Conservation (phyloP, 2,888 invertebrate species). For the Tipula lateralis region DNA sequence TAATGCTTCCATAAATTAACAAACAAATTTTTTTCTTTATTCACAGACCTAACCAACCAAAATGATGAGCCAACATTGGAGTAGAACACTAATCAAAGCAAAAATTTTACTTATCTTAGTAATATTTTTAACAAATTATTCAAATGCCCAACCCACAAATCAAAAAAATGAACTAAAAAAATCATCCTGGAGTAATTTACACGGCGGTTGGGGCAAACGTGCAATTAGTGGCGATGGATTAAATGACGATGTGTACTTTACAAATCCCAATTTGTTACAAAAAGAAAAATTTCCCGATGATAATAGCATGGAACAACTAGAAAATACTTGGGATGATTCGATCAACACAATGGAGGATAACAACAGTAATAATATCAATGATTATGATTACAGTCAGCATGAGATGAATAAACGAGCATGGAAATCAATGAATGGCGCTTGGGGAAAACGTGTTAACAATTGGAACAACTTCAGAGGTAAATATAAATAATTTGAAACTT, state of each 20-base stretch:
- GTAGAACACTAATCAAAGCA: not conserved
- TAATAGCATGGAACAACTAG: not conserved
- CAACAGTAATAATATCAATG: not conserved
- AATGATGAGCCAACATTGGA: slow-evolving; percentile 5
- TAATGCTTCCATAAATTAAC: too few relatives aligned
- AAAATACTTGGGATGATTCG: not conserved
- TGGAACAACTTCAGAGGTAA: slow-evolving; percentile 57
- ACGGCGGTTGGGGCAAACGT: slow-evolving; percentile 68
- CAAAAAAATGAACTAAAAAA: slow-evolving; percentile 46
- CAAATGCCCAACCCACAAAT: slow-evolving; percentile 34
- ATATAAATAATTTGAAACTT: not conserved
- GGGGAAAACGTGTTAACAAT: slow-evolving; percentile 63
- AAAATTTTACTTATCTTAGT: not conserved
- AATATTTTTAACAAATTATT: slow-evolving; percentile 27
- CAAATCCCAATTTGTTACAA: not conserved
- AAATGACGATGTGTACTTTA: slow-evolving; percentile 42
- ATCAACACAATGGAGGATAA: not conserved
- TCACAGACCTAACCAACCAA: not conserved
- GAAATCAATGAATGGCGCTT: slow-evolving; percentile 65
- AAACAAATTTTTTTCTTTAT: not conserved
- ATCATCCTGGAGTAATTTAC: slow-evolving; percentile 61
- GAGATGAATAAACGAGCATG: slow-evolving; percentile 56
- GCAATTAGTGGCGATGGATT: slow-evolving; percentile 42
- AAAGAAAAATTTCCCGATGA: slow-evolving; percentile 35
- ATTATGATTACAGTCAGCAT: not conserved